Evolutionary conservation across 2,113 vertebrate genomes (phyloP).

Genomic region (Cacatua alba): DNA sequence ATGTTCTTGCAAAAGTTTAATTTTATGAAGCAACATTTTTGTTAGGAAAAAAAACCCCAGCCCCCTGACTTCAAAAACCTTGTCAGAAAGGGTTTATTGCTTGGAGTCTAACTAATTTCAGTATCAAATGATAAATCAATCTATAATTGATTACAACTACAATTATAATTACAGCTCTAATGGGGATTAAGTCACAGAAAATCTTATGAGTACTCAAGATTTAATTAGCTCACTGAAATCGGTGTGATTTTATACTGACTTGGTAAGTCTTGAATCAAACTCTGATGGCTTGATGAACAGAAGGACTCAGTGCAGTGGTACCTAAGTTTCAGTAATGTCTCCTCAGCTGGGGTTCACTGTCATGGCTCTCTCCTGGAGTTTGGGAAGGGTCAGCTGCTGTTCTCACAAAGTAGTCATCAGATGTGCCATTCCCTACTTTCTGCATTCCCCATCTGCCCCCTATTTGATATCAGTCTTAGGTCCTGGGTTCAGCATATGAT

Average conservation of each 20-base stretch:
- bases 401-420: background rate
- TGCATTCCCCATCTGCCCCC: rapidly evolving
- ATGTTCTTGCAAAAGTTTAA: background rate
- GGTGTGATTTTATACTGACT: constrained; percentile 15
- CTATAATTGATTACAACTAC: background rate
- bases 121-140: constrained; percentile 53
- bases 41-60: background rate
- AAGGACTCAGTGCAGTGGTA: background rate
- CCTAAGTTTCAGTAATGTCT: background rate
- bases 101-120: constrained; percentile 24
- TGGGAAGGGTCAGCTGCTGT: background rate
- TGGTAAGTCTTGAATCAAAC: background rate
- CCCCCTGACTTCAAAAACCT: background rate
- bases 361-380: background rate
- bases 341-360: background rate
- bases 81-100: background rate
- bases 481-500: background rate
- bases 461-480: background rate
- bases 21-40: background rate
- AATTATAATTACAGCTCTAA: constrained; percentile 51
- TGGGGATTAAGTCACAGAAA: constrained; percentile 41
- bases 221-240: constrained; percentile 56
- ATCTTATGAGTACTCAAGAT: constrained; percentile 42
- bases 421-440: background rate
- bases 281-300: constrained; percentile 2